These are phyloP conservation scores for Nematopogon swammerdamellus DNA, from an alignment of 2,888 invertebrate genomes.

Conservation along the genomic window DNA sequence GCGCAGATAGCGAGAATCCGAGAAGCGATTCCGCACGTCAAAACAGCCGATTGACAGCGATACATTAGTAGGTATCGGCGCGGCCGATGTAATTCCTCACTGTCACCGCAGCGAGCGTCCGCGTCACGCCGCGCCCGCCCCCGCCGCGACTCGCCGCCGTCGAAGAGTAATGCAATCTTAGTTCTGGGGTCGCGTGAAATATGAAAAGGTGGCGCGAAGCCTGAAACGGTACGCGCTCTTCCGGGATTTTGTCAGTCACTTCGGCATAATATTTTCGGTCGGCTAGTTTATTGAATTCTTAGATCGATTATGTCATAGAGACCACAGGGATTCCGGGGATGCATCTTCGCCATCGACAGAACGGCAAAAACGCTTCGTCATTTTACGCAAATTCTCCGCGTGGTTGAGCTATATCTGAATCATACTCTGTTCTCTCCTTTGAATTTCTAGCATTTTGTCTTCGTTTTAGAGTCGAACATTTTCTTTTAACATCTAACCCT, in stretches of 20 bases:
- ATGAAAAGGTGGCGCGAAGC: constrained; percentile 17
- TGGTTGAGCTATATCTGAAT: too few species aligned
- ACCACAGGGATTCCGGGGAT: too few species aligned
- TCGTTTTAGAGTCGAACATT: too few species aligned
- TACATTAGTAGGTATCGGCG: constrained; percentile 47
- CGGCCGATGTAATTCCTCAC: constrained; percentile 44
- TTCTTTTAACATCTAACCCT: too few species aligned
- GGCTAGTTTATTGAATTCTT: too few species aligned
- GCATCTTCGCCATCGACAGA: too few species aligned
- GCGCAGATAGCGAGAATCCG: constrained; percentile 28
- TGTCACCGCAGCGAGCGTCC: constrained; percentile 42
- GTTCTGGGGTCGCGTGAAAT: constrained; percentile 25
- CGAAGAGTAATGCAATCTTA: constrained; percentile 46
- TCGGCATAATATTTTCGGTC: too few species aligned
- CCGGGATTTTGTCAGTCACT: background rate
- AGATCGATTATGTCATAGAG: too few species aligned
- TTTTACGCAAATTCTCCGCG: too few species aligned
- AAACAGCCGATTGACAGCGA: constrained; percentile 48
- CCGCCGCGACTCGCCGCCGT: constrained; percentile 41
- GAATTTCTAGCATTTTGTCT: too few species aligned
- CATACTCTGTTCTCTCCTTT: too few species aligned
- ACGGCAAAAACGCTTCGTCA: too few species aligned
- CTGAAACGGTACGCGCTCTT: background rate
- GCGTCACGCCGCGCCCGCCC: constrained; percentile 38
- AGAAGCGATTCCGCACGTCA: constrained; percentile 43